Evolutionary conservation across 2,888 invertebrate genomes (phyloP).

Genomic region (Noctua comes): DNA sequence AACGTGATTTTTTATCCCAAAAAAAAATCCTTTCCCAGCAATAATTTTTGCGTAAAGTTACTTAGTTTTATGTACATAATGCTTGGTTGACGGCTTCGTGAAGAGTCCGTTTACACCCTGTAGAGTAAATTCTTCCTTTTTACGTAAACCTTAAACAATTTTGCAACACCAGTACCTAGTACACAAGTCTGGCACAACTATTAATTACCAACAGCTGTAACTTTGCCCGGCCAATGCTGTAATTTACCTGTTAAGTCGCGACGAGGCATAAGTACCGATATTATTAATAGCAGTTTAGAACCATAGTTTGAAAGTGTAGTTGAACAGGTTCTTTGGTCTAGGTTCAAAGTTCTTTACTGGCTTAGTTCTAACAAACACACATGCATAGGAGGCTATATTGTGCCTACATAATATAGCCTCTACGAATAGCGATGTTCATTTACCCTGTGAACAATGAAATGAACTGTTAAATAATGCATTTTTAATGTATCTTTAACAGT

Average conservation of each 20-base stretch:
- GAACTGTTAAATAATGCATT: too few species aligned
- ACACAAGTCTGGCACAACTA: slow-evolving; percentile 52
- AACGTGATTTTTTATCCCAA: too few species aligned
- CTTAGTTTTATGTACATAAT: too few species aligned
- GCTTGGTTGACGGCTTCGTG: too few species aligned
- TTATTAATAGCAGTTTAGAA: slow-evolving; percentile 63
- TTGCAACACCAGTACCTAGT: slow-evolving; percentile 18
- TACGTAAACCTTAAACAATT: background rate
- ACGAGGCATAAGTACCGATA: slow-evolving; percentile 52
- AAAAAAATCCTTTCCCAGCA: too few species aligned
- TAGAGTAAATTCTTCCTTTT: background rate
- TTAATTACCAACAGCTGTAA: slow-evolving; percentile 65
- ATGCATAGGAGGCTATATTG: too few species aligned
- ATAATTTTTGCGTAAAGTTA: too few species aligned
- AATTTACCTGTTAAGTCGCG: slow-evolving; percentile 64
- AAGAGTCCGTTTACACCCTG: too few species aligned
- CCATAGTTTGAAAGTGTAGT: slow-evolving; percentile 35
- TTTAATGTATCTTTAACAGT: too few species aligned
- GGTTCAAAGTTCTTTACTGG: slow-evolving; percentile 27
- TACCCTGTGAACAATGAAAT: too few species aligned
- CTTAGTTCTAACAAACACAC: slow-evolving; percentile 9
- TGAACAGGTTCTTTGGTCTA: slow-evolving; percentile 25
- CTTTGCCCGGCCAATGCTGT: slow-evolving; percentile 49
- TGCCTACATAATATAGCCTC: too few species aligned
- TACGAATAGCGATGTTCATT: background rate